Conservation (phyloP, 2,888 invertebrate genomes). For the Dasysyrphus albostriatus region DNA sequence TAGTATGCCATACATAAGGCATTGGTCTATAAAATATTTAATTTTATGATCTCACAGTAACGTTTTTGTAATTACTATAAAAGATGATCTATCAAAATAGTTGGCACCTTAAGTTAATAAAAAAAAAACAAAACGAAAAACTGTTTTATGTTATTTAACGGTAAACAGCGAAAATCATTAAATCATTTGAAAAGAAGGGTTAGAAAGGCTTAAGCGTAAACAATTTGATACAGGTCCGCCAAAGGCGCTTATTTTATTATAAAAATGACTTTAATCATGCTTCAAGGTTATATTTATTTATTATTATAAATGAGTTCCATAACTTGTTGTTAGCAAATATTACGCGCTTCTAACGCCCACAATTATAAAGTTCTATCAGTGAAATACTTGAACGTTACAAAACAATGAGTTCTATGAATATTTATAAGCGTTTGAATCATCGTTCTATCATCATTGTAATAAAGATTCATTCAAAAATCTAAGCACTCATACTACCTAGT, state of each 20-base stretch:
- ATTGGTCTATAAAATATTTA: not conserved
- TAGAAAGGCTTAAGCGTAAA: not conserved
- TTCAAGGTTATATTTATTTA: slow-evolving; percentile 28
- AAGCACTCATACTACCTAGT: not conserved
- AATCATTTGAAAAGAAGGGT: not conserved
- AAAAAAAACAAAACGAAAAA: slow-evolving; percentile 4
- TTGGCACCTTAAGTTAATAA: not conserved
- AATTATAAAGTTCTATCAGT: not conserved
- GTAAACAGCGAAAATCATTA: not conserved
- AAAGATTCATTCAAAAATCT: slow-evolving; percentile 3
- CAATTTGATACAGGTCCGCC: not conserved
- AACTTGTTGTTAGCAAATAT: slow-evolving; percentile 8
- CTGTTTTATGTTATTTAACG: not conserved
- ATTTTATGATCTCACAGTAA: slow-evolving; percentile 22
- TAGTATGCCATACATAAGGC: slow-evolving; percentile 6
- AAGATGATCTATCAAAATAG: slow-evolving; percentile 7
- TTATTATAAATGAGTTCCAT: slow-evolving; percentile 11
- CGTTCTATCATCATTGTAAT: slow-evolving; percentile 14
- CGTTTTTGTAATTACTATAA: slow-evolving; percentile 13
- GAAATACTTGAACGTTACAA: slow-evolving; percentile 25
- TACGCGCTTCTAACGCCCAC: slow-evolving; percentile 22
- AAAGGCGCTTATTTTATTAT: not conserved
- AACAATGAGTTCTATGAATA: slow-evolving; percentile 47
- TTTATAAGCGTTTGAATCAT: slow-evolving; percentile 53
- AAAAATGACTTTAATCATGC: slow-evolving; percentile 7